Conservation (phyloP, 2,113 vertebrate genomes). For the Steatornis caripensis region DNA sequence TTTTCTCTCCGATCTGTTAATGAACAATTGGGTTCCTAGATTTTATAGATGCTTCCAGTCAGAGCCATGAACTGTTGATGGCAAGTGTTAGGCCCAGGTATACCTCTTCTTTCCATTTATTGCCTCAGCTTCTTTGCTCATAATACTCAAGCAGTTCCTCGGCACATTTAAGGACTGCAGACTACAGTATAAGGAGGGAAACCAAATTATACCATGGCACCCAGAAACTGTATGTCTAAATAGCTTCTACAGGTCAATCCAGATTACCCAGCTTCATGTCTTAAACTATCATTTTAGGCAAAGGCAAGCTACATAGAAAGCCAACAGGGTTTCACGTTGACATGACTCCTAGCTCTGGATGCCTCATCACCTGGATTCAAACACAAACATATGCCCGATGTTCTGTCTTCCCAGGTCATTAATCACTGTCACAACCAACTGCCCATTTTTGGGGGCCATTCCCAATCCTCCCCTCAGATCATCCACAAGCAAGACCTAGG, state of each 20-base stretch:
- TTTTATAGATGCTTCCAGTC: neutral
- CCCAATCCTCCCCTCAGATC: neutral
- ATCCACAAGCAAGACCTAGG: neutral
- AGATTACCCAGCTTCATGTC: neutral
- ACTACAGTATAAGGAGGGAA: neutral
- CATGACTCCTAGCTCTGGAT: neutral
- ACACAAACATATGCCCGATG: neutral
- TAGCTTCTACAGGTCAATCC: neutral
- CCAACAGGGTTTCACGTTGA: neutral
- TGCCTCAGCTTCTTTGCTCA: neutral
- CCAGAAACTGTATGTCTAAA: neutral
- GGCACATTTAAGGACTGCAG: neutral
- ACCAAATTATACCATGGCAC: neutral
- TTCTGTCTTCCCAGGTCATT: neutral
- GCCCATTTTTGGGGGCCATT: neutral
- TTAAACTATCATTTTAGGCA: neutral
- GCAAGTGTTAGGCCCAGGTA: neutral
- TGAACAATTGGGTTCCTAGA: neutral
- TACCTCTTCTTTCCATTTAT: neutral
- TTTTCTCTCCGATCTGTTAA: neutral
- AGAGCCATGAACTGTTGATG: neutral
- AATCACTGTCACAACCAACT: neutral
- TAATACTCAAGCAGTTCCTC: neutral
- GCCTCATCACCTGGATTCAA: neutral
- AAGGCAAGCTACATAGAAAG: neutral